Evolutionary conservation across 2,797 vertebrate genomes (phyloP).

Genomic region (Cynopterus sphinx): DNA sequence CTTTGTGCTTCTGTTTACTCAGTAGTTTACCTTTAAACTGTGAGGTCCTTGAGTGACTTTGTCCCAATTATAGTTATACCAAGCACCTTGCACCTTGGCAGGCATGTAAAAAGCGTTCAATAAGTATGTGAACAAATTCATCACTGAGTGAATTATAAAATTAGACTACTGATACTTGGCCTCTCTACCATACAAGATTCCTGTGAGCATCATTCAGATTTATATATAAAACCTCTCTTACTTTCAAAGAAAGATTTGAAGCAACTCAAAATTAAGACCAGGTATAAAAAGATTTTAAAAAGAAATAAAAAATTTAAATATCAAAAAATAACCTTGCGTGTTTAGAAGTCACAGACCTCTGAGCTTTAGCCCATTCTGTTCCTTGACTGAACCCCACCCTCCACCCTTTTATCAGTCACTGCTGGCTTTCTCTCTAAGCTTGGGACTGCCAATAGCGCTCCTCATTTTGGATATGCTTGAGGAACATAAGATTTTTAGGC

Average conservation of each 20-base stretch:
- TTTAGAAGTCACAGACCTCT: not conserved
- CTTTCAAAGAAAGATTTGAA: not conserved
- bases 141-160: not conserved
- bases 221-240: not conserved
- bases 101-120: not conserved
- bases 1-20: conserved; percentile 66
- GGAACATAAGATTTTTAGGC: not conserved
- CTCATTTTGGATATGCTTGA: not conserved
- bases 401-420: no score
- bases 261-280: not conserved
- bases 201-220: not conserved
- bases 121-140: conserved; percentile 22
- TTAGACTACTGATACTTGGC: no score
- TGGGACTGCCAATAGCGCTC: not conserved
- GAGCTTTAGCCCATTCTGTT: no score
- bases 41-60: conserved; percentile 55
- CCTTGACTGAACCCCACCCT: not conserved
- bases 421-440: not conserved
- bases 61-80: not conserved
- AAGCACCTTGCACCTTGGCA: not conserved
- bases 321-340: not conserved
- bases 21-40: conserved; percentile 71
- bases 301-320: not conserved
- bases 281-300: not conserved
- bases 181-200: not conserved